Evolutionary conservation across 2,113 vertebrate genomes (phyloP).

Genomic region (Hypocryptadius cinnamomeus): DNA sequence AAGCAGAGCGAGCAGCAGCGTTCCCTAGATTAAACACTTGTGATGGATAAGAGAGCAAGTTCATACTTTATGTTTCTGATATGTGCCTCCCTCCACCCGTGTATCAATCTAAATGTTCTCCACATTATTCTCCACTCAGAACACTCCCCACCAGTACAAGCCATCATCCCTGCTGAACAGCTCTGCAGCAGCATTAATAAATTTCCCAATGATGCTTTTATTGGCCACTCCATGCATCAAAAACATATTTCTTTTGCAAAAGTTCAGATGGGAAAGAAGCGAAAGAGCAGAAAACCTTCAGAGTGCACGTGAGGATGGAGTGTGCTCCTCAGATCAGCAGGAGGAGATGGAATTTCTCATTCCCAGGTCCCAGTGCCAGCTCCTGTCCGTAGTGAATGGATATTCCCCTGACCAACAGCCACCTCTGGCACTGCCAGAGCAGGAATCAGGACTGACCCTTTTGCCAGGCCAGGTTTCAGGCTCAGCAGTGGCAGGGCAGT

Average conservation of each 20-base stretch:
- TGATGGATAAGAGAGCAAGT: constrained; percentile 63
- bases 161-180: constrained; percentile 31
- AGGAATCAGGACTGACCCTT: neutral
- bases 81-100: neutral
- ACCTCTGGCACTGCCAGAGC: neutral
- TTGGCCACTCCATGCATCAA: constrained; percentile 47
- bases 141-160: constrained; percentile 10
- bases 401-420: neutral
- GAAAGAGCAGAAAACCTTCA: constrained; percentile 8
- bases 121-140: constrained; percentile 55
- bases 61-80: constrained; percentile 58
- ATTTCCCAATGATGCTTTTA: constrained; percentile 65
- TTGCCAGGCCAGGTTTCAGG: neutral
- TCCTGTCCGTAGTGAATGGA: neutral
- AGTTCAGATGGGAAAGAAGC: neutral
- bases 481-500: neutral
- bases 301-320: neutral
- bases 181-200: constrained; percentile 55
- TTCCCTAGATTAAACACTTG: constrained; percentile 60
- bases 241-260: constrained; percentile 38
- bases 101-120: constrained; percentile 59
- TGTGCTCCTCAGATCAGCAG: neutral
- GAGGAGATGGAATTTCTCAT: neutral
- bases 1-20: constrained; percentile 27
- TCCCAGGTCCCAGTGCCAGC: neutral